Conservation (phyloP, 2,797 vertebrate species). For the Pteronotus mesoamericanus region DNA sequence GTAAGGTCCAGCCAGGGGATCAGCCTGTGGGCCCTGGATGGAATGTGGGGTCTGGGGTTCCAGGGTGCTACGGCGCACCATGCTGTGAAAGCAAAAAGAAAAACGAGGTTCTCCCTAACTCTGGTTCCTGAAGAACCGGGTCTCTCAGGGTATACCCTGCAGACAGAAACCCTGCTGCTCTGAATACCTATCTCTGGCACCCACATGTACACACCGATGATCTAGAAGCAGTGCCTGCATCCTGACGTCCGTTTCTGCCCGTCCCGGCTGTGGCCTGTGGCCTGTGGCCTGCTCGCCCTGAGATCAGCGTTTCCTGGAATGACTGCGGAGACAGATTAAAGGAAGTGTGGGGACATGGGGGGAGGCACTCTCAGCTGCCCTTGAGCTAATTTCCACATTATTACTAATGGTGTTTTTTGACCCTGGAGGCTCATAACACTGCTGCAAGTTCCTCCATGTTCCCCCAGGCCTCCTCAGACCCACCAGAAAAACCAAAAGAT, state of each 20-base stretch:
- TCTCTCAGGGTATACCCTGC: background rate
- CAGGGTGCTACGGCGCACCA: fast-evolving
- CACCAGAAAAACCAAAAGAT: background rate
- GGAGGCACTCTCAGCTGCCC: background rate
- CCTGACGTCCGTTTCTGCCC: background rate
- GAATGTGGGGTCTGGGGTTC: background rate
- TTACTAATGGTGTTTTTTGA: background rate
- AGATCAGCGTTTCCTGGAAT: slow-evolving; percentile 41
- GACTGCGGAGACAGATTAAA: background rate
- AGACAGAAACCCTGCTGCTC: background rate
- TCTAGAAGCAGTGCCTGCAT: background rate
- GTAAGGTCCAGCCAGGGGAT: background rate
- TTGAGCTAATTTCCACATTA: slow-evolving; percentile 33
- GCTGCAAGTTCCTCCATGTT: background rate
- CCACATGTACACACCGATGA: fast-evolving
- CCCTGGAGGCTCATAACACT: slow-evolving; percentile 38
- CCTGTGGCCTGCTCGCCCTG: background rate
- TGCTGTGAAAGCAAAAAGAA: background rate
- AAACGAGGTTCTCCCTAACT: background rate
- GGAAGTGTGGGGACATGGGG: background rate
- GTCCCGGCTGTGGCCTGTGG: background rate
- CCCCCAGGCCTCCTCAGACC: background rate
- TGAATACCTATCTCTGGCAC: background rate
- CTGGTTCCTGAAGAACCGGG: background rate
- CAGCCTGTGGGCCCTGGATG: background rate